Evolutionary conservation across 2,888 invertebrate genomes (phyloP).

Genomic region (Andrena fulva): DNA sequence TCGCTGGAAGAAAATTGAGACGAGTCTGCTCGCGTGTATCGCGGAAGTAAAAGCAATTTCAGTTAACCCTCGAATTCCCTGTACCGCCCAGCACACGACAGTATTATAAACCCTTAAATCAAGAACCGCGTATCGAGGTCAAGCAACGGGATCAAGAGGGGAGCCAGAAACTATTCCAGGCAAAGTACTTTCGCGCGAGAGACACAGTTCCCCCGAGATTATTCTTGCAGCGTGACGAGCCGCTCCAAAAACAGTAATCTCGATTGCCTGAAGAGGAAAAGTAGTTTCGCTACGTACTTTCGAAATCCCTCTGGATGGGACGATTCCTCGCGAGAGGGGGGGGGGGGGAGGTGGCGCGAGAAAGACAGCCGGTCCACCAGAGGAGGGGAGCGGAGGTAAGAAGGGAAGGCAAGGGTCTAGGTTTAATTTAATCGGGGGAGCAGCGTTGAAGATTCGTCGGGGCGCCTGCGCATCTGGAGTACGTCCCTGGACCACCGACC

Average conservation of each 20-base stretch:
- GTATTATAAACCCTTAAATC: no score
- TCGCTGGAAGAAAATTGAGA: background rate
- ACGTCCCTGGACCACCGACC: conserved; percentile 59
- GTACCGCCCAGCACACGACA: no score
- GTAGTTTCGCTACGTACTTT: background rate
- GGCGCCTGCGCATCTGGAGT: conserved; percentile 63
- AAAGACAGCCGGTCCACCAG: background rate
- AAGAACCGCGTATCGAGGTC: conserved; percentile 1
- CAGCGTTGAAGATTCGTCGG: conserved; percentile 8
- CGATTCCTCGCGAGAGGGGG: background rate
- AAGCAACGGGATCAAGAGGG: background rate
- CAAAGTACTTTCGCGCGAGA: background rate
- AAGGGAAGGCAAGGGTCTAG: conserved; percentile 26
- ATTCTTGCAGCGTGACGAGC: conserved; percentile 6
- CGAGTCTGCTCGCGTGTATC: background rate
- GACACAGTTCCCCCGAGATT: conserved; percentile 24
- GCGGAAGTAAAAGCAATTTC: background rate
- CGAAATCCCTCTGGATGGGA: background rate
- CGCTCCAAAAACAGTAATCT: conserved; percentile 15
- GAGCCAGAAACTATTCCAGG: background rate
- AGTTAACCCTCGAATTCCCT: no score
- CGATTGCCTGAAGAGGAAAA: background rate
- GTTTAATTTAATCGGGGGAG: conserved; percentile 62
- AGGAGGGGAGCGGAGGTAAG: background rate
- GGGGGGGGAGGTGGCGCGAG: background rate